Conservation (phyloP, 2,113 vertebrate species). For the Dicentrarchus labrax region DNA sequence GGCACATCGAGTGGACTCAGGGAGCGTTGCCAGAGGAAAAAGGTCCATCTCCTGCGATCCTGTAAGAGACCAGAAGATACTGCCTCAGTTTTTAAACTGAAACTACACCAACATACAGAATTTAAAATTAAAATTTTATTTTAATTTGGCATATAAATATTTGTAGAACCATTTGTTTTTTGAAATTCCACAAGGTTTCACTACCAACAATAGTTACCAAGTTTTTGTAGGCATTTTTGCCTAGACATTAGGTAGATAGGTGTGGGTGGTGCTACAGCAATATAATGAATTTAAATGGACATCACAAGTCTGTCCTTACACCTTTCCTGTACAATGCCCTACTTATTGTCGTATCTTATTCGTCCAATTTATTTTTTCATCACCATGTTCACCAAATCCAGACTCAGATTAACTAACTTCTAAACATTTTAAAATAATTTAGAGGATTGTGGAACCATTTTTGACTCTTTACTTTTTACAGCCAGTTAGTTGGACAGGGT, state of each 20-base stretch:
- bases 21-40: conserved; percentile 78
- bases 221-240: neutral
- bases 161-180: neutral
- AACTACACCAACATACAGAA: neutral
- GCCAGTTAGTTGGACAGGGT: neutral
- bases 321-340: too few species aligned
- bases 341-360: neutral
- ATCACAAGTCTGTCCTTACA: too few species aligned
- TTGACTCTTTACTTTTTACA: neutral
- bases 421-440: neutral
- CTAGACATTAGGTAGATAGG: neutral
- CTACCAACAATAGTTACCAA: neutral
- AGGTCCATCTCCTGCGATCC: conserved; percentile 74
- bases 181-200: neutral
- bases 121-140: too few species aligned
- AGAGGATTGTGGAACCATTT: neutral
- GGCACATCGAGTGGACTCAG: conserved; percentile 56
- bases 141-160: too few species aligned
- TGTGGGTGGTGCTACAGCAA: neutral
- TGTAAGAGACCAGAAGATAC: conserved; percentile 44
- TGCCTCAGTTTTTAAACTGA: neutral
- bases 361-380: neutral
- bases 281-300: neutral
- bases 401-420: too few species aligned
- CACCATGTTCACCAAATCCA: too few species aligned